Conservation (phyloP, 2,888 invertebrate genomes). For the Drosophila pegasa region DNA sequence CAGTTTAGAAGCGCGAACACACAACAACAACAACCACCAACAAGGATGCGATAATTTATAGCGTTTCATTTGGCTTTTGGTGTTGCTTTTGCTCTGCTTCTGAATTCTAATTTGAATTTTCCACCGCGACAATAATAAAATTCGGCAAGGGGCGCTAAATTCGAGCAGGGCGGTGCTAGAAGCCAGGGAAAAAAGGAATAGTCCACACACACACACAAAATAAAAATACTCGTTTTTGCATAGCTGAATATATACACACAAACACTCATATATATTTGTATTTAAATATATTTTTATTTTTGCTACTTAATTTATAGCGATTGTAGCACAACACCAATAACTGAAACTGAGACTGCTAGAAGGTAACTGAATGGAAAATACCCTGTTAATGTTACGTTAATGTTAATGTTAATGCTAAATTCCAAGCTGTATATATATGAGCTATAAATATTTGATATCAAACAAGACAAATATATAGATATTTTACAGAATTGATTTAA, state of each 20-base stretch:
- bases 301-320: slow-evolving; percentile 74
- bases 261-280: too few species aligned
- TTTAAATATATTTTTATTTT: too few species aligned
- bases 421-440: background rate
- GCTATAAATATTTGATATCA: too few species aligned
- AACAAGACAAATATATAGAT: too few species aligned
- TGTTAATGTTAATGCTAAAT: too few species aligned
- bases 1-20: slow-evolving; percentile 22
- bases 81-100: slow-evolving; percentile 34
- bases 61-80: slow-evolving; percentile 70
- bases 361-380: background rate
- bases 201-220: slow-evolving; percentile 33
- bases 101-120: slow-evolving; percentile 84
- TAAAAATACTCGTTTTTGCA: slow-evolving; percentile 40
- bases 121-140: slow-evolving; percentile 77
- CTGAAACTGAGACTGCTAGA: slow-evolving; percentile 1
- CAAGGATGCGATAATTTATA: slow-evolving; percentile 80
- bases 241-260: background rate
- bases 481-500: too few species aligned
- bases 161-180: background rate
- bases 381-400: too few species aligned
- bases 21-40: slow-evolving; percentile 57
- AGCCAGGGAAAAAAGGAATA: slow-evolving; percentile 14
- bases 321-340: slow-evolving; percentile 54
- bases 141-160: slow-evolving; percentile 38